A percentile compares a stretch with the other conserved stretches of the same genome.
Conservation (phyloP, 2,797 vertebrate genomes). For the Tadarida brasiliensis region DNA sequence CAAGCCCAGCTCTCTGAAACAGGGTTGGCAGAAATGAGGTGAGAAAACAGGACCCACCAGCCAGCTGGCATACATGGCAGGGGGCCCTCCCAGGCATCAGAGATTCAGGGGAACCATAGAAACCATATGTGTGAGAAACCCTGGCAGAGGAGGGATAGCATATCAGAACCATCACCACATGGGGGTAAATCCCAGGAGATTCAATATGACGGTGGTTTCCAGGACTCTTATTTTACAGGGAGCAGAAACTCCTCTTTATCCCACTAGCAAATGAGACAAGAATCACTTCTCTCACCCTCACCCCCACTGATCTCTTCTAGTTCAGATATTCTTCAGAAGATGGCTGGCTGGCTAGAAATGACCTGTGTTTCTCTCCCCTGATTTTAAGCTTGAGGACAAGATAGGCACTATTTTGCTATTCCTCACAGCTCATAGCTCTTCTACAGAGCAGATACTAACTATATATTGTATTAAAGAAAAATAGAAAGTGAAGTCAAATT, state of each 20-base stretch:
- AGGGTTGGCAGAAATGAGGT: constrained; percentile 77
- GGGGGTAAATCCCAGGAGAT: constrained; percentile 64
- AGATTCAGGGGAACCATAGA: constrained; percentile 74
- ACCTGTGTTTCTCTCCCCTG: not conserved
- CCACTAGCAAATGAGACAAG: not conserved
- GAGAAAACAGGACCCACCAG: constrained; percentile 79
- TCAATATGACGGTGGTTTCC: constrained; percentile 1
- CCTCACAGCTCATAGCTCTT: not conserved
- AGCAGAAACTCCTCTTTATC: not conserved
- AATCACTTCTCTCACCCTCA: not conserved
- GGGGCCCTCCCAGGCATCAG: constrained; percentile 61
- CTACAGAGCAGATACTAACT: not conserved
- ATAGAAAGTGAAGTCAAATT: not conserved
- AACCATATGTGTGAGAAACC: constrained; percentile 80
- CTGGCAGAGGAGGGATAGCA: constrained; percentile 59
- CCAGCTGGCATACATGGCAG: constrained; percentile 79
- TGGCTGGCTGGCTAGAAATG: not conserved
- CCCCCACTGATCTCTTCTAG: not conserved
- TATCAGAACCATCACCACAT: constrained; percentile 31
- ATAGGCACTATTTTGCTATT: not conserved
- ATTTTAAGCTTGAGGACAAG: not conserved
- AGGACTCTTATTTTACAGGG: not conserved
- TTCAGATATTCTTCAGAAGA: not conserved
- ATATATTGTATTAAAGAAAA: not conserved
- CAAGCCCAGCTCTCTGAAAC: constrained; percentile 70